Conservation (phyloP, 2,888 invertebrate species). For the Andrena bucephala region DNA sequence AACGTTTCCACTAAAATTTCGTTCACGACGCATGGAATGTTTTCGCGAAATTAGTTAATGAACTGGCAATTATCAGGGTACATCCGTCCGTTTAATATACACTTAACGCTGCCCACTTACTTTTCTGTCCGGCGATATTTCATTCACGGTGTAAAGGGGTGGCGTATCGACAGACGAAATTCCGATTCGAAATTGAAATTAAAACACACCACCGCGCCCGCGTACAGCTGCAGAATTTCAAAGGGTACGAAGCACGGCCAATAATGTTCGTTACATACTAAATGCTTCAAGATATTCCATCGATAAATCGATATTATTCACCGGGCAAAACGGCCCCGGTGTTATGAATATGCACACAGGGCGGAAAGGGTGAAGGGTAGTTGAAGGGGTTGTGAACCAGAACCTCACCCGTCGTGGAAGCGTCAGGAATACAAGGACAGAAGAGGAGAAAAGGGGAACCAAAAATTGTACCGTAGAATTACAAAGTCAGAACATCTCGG, state of each 20-base stretch:
- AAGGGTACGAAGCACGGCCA: background rate
- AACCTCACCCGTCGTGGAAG: no score
- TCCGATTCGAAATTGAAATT: background rate
- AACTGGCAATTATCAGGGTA: background rate
- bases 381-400: background rate
- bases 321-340: background rate
- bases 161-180: background rate
- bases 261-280: slow-evolving; percentile 6
- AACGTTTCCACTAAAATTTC: background rate
- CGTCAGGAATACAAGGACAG: no score
- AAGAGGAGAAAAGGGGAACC: no score
- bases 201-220: background rate
- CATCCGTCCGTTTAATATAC: background rate
- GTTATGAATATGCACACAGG: slow-evolving; percentile 16
- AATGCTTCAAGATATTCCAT: slow-evolving; percentile 11
- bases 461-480: no score
- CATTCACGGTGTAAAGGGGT: background rate
- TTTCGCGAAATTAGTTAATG: background rate
- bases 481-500: no score
- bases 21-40: background rate
- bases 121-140: background rate
- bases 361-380: background rate
- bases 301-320: slow-evolving; percentile 33
- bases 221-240: background rate
- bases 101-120: background rate